These are phyloP conservation scores for Fulmarus glacialis DNA, from an alignment of 2,113 vertebrate genomes.

Conservation along the genomic window DNA sequence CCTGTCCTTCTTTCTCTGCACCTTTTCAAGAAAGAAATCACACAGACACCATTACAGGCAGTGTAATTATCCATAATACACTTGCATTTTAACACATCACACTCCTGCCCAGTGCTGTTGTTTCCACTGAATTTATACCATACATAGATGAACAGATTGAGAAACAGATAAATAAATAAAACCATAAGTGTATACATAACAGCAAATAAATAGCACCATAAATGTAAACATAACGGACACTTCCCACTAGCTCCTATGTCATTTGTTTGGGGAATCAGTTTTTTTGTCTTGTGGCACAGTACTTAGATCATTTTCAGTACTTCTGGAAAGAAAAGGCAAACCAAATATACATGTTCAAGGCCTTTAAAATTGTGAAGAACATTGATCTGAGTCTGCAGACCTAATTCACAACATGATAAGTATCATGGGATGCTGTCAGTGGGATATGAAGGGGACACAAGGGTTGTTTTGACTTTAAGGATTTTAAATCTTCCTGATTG, in stretches of 20 bases:
- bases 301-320: background rate
- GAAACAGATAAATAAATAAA: background rate
- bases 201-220: background rate
- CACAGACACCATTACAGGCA: background rate
- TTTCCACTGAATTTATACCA: background rate
- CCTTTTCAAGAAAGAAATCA: background rate
- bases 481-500: background rate
- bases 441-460: background rate
- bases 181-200: too few species aligned
- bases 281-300: background rate
- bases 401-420: background rate
- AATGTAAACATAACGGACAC: too few species aligned
- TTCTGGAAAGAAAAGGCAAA: background rate
- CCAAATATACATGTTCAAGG: background rate
- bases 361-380: background rate
- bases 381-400: background rate
- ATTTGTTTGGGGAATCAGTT: background rate
- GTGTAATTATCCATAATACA: background rate
- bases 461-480: background rate
- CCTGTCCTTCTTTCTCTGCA: background rate
- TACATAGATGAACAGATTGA: accelerated
- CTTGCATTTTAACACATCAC: background rate
- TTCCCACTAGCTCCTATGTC: background rate
- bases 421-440: background rate
- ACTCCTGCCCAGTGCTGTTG: background rate